phyloP scores from a whole-genome alignment of 2,888 invertebrate genomes.

The Prenolepis imparis region DNA sequence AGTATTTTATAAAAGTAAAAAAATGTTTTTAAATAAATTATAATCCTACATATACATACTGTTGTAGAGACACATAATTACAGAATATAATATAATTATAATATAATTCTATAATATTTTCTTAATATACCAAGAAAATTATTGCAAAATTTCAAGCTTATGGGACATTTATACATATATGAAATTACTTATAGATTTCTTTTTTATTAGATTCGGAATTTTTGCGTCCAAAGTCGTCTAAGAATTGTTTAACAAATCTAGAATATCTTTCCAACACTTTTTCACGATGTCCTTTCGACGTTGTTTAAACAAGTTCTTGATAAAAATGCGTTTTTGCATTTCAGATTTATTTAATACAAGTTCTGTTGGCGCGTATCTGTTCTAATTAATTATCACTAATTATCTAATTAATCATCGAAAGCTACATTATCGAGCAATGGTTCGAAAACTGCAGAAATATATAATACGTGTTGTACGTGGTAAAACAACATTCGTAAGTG shows the following conservation, averaged over 20 bases:
- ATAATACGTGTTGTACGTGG: background rate
- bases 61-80: too few relatives aligned
- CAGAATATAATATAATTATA: background rate
- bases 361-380: background rate
- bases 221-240: background rate
- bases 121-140: background rate
- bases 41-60: background rate
- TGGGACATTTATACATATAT: too few relatives aligned
- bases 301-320: background rate
- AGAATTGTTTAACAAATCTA: background rate
- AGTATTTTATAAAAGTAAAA: background rate
- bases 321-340: background rate
- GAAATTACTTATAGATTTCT: background rate
- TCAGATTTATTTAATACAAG: background rate
- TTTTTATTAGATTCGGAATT: background rate
- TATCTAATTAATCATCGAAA: background rate
- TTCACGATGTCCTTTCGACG: background rate
- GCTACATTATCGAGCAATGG: background rate
- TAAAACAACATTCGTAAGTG: background rate
- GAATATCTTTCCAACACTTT: background rate
- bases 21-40: background rate
- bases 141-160: background rate
- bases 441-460: background rate
- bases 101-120: background rate
- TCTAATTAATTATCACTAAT: slow-evolving; percentile 6